Base-by-base conservation (phyloP, 2,113 vertebrate species). In the Eleginops maclovinus region DNA sequence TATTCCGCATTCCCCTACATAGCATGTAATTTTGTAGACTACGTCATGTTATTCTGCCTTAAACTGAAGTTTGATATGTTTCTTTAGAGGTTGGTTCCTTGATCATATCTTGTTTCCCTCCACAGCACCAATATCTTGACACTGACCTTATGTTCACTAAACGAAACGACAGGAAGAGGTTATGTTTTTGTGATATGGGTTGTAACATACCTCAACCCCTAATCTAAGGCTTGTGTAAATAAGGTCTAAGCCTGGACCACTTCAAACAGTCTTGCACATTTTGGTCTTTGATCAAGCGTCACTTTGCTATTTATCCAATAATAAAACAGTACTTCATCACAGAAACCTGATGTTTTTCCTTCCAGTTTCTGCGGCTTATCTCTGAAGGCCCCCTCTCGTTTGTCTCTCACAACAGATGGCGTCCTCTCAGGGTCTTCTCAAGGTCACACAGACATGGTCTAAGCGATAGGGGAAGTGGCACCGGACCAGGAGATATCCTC, bases 221-320 rank as follows among this genome's bases (percentile, higher is more conserved):
- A 75, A 83, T 79, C 72, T 79, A 53, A 55, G 19, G 24, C 72
- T 71, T 76, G 61, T 71, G 67, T 74, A 80, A 85, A 85, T 71
- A 84, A 64, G 58, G 58, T 64, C 66, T 72, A 75, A 69, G 72
- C 62, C 55, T 74, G 64, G 63, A 73, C 76, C 26, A 56, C 83
- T 84, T 82, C 66, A 82, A 67, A 76, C 17, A 44, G 53, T 70
- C 46, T 14, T 17, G 70, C 24, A 74, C 77, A 79, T 69, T 51
- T 5, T 3, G 11, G 62, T 26, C 58, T 88, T 86, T 84, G 76
- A 87, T 74, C 47, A 65, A 44, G 22, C 78, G 44, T 56, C 44
- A 41, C 50, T 47, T 54, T 43, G 11, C 51, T 77, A 40, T 77
- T 70, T 73, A 56, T 77, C 44, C 65, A 74, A 12, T 69, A 80